A percentile compares a stretch with the other conserved stretches of the same genome.
Conservation (phyloP, 2,797 vertebrate species). For the Acanthornis magna region DNA sequence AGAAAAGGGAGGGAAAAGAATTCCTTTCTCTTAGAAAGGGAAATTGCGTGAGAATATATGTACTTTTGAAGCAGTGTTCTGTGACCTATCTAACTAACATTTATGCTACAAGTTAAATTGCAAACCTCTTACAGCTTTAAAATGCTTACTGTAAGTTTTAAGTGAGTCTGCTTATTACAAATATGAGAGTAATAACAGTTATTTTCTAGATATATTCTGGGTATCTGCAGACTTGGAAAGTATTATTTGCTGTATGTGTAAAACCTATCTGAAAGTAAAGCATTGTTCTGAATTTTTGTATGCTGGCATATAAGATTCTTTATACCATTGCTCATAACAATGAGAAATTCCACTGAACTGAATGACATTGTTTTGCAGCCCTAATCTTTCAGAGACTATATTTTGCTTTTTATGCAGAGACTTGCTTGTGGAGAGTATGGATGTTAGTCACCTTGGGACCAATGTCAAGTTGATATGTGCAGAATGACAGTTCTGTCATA, state of each 20-base stretch:
- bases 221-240: not conserved
- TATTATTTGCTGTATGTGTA: not conserved
- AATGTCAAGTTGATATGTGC: not conserved
- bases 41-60: not conserved
- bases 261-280: not conserved
- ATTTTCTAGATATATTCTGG: not conserved
- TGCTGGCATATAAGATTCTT: not conserved
- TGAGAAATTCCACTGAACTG: not conserved
- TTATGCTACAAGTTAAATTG: not conserved
- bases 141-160: not conserved
- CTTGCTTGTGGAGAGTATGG: not conserved
- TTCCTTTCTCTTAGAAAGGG: not conserved
- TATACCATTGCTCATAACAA: not conserved
- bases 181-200: not conserved
- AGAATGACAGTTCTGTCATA: not conserved
- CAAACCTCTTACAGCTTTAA: not conserved
- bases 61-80: not conserved
- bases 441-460: not conserved
- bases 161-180: not conserved
- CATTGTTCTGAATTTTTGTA: not conserved
- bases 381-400: not conserved
- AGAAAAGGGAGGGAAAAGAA: not conserved
- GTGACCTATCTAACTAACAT: not conserved
- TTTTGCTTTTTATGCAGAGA: not conserved
- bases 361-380: not conserved